Evolutionary conservation across 2,888 invertebrate genomes (phyloP).

Genomic region (Chydorus sphaericus): DNA sequence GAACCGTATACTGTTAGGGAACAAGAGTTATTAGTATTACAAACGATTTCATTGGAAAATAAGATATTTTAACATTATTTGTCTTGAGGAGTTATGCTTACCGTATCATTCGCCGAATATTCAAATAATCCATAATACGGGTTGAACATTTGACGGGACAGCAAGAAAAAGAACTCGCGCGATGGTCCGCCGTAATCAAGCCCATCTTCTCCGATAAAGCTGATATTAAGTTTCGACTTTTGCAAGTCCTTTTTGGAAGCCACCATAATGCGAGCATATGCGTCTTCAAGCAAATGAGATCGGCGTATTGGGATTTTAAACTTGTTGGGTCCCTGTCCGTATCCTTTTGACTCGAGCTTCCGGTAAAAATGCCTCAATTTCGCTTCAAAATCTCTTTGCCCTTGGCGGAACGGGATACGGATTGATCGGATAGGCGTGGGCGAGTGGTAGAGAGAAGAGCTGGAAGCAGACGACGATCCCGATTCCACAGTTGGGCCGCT

Average conservation of each 20-base stretch:
- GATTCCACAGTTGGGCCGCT: conserved; percentile 26
- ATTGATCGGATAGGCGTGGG: conserved; percentile 32
- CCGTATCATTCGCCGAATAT: conserved; percentile 90
- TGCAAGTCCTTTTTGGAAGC: conserved; percentile 89
- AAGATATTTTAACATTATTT: too few relatives aligned
- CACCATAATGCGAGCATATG: conserved; percentile 90
- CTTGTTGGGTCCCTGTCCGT: conserved; percentile 92
- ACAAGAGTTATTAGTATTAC: not conserved
- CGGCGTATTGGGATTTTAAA: conserved; percentile 85
- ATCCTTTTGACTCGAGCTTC: conserved; percentile 89
- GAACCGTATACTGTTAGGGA: conserved; percentile 25
- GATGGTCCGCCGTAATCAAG: conserved; percentile 96
- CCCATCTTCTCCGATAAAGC: conserved; percentile 87
- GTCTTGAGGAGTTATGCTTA: too few relatives aligned
- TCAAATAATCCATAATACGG: conserved; percentile 97
- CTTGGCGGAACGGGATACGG: conserved; percentile 9
- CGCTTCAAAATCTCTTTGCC: conserved; percentile 63
- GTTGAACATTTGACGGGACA: conserved; percentile 94
- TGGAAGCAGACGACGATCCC: conserved; percentile 40
- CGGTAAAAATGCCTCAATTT: conserved; percentile 87
- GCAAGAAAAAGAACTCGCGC: conserved; percentile 90
- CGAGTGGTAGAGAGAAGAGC: conserved; percentile 57
- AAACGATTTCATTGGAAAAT: too few relatives aligned
- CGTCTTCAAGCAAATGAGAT: conserved; percentile 86
- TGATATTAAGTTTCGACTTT: conserved; percentile 84